phyloP scores from a whole-genome alignment of 2,888 invertebrate genomes.

The Periphyllus acericola region DNA sequence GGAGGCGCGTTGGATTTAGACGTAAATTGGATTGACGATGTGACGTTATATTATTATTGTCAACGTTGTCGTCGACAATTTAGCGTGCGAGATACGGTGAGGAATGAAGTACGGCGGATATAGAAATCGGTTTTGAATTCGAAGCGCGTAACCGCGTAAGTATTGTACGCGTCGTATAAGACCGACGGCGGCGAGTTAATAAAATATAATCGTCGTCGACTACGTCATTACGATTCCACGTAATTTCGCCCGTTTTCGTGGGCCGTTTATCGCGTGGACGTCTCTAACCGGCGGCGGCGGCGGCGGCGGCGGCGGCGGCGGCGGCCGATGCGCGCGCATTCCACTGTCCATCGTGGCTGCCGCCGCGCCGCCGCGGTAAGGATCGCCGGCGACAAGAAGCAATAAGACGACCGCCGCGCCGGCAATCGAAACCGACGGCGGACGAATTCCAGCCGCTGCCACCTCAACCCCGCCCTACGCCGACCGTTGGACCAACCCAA shows the following conservation, averaged over 20 bases:
- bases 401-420: no score
- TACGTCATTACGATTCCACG: constrained; percentile 25
- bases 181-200: neutral
- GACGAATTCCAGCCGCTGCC: constrained; percentile 21
- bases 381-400: neutral
- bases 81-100: no score
- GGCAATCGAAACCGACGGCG: neutral
- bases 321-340: constrained; percentile 21
- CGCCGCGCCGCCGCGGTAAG: neutral
- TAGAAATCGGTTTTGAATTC: no score
- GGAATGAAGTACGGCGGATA: no score
- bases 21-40: no score
- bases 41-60: no score
- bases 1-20: no score
- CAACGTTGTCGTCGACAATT: no score
- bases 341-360: neutral
- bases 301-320: neutral
- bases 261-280: constrained; percentile 21
- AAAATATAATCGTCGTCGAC: constrained; percentile 1
- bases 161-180: no score
- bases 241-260: constrained; percentile 7
- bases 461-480: neutral
- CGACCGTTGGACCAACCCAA: constrained; percentile 19
- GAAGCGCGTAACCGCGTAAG: no score
- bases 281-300: neutral